phyloP scores from a whole-genome alignment of 1,140 invertebrate genomes.

The Bombus impatiens region DNA sequence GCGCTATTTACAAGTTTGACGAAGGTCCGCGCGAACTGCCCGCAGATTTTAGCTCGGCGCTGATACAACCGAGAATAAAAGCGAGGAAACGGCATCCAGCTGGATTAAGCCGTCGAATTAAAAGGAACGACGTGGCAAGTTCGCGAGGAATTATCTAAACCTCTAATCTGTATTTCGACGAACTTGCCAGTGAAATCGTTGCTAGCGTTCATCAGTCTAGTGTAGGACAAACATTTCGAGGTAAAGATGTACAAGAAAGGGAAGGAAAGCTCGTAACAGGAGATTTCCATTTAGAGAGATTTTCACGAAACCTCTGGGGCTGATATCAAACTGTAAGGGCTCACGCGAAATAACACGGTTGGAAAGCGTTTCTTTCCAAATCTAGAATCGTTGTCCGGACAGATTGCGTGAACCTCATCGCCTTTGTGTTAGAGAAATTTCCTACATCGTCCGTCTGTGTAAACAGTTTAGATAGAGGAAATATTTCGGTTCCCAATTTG shows the following conservation, averaged over 20 bases:
- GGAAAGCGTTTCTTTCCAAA: conserved; percentile 26
- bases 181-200: conserved; percentile 55
- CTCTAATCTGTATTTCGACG: conserved; percentile 37
- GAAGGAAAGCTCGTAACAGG: conserved; percentile 68
- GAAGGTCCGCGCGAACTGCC: neutral
- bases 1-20: neutral
- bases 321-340: conserved; percentile 49
- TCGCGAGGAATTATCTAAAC: conserved; percentile 62
- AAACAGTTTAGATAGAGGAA: no score
- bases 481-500: no score
- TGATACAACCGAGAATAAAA: conserved; percentile 4
- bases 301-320: conserved; percentile 54
- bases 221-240: conserved; percentile 36
- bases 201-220: conserved; percentile 55
- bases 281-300: conserved; percentile 77
- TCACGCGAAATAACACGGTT: conserved; percentile 38
- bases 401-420: neutral
- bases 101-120: conserved; percentile 54
- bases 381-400: conserved; percentile 26
- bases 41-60: no score
- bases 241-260: conserved; percentile 57
- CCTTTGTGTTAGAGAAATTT: neutral
- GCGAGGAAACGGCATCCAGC: conserved; percentile 3
- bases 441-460: no score
- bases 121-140: conserved; percentile 51